Evolutionary conservation across 2,888 invertebrate genomes (phyloP), one percentile per base, ranked within the genome.

Genomic region (Diadegma fenestrale): DNA sequence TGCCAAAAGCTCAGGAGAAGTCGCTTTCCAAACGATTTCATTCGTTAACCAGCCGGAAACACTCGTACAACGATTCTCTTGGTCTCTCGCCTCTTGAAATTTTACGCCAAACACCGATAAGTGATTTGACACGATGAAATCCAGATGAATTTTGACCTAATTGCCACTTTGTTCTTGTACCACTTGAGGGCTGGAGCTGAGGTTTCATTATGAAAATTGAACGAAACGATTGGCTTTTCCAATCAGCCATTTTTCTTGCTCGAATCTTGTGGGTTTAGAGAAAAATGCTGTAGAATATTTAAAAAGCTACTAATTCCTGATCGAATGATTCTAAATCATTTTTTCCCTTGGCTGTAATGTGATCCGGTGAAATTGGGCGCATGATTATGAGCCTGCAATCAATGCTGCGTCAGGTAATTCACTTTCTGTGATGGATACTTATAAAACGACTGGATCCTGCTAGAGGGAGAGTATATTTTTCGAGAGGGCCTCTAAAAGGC

Each of bases 1-100:
- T 68, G 71, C 71, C 26, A 76, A 30, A 19, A 48, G 64, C 66
- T 45, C 41, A 63, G 26, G 37, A 72, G 41, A 58, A 58, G 54
- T 66, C 81, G 75, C 81, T 90, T 90, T 89, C 88, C 90, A 80
- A 90, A 84, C 87, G 88, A 89, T 91, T 91, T 90, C 87, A 84
- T 85, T 68, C 86, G 87, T 81, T 87, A 88, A 89, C 89, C 87
- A 89, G 82, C 84, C 78, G 89, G 88, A 89, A 89, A 89, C 71
- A 82, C 81, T 83, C 80, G 54, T 66, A 69, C 68, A 64, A 37
- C 51, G 72, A 79, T 63, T 79, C 68, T 68, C 61, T 80, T 37
- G 71, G 72, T 76, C 76, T 82, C 64, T 54, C 64, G 54, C 45
- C 51, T 48, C 41, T 80, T 75, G 43, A 85, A 82, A 71, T 77